Evolutionary conservation across 2,888 invertebrate species (phyloP).

Genomic region (Lasioglossum malachurum): DNA sequence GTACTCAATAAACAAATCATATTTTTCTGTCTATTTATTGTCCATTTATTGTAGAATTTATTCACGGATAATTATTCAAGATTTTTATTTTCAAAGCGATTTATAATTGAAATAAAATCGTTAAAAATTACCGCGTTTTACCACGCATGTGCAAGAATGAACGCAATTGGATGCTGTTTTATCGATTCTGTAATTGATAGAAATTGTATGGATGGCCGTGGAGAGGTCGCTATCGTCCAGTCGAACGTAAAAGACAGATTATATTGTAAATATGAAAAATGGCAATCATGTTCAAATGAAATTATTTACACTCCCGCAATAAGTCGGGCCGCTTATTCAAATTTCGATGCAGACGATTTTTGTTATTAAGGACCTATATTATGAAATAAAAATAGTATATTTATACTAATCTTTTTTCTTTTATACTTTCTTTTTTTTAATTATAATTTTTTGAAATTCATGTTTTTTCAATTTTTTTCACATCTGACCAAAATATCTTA

Average conservation of each 20-base stretch:
- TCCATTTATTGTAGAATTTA: neutral
- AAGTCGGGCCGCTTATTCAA: no score
- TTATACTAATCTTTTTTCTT: no score
- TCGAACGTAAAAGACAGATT: neutral
- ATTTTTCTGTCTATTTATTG: neutral
- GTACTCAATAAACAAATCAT: neutral
- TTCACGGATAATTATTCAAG: neutral
- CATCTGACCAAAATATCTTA: no score
- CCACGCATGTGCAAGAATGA: neutral
- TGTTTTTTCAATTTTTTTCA: no score
- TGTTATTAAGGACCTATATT: no score
- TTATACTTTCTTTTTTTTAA: no score
- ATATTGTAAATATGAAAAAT: neutral
- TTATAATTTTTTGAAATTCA: no score
- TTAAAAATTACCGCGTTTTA: conserved; percentile 29
- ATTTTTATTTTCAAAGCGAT: neutral
- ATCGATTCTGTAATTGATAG: neutral
- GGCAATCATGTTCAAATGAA: no score
- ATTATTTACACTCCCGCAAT: no score
- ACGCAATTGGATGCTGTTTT: neutral
- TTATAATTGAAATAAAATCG: neutral
- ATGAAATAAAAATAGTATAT: no score
- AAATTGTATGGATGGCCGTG: neutral
- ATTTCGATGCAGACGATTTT: no score
- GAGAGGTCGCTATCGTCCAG: conserved; percentile 46